phyloP scores from a whole-genome alignment of 2,113 vertebrate genomes.

The Talpa occidentalis region DNA sequence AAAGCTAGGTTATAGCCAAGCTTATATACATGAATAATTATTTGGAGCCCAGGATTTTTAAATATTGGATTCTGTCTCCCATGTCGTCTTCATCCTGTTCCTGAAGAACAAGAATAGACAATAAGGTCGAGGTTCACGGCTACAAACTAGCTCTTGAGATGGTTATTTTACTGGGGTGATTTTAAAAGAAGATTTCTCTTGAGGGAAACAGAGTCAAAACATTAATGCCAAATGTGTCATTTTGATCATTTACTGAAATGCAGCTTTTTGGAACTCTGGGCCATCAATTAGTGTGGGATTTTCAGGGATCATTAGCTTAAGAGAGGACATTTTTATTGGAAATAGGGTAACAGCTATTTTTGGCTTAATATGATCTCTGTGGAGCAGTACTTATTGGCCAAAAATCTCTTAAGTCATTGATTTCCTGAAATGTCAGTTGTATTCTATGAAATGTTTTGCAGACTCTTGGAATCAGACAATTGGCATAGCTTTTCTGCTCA shows the following conservation, averaged over 20 bases:
- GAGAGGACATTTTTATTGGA: conserved; percentile 48
- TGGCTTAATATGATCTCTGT: conserved; percentile 8
- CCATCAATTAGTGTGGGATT: conserved; percentile 34
- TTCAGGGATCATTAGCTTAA: conserved; percentile 17
- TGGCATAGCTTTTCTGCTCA: neutral
- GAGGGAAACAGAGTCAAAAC: neutral
- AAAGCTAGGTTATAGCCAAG: neutral
- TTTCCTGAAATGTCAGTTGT: conserved; percentile 56
- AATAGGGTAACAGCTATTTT: neutral
- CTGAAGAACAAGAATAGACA: neutral
- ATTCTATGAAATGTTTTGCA: conserved; percentile 37
- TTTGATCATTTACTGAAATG: conserved; percentile 24
- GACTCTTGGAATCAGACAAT: neutral
- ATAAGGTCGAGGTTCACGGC: neutral
- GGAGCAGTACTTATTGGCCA: conserved; percentile 18
- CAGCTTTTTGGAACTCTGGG: neutral
- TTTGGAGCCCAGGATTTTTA: neutral
- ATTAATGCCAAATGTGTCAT: conserved; percentile 33
- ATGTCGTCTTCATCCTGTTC: neutral
- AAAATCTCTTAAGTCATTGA: conserved; percentile 28
- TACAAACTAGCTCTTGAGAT: conserved; percentile 1
- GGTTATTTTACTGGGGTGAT: neutral
- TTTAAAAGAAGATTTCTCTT: conserved; percentile 1
- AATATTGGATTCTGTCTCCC: neutral
- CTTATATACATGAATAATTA: neutral